Evolutionary conservation across 1,140 invertebrate genomes (phyloP), one percentile per base, ranked within the genome.

Genomic region (Pseudomyrmex concolor): DNA sequence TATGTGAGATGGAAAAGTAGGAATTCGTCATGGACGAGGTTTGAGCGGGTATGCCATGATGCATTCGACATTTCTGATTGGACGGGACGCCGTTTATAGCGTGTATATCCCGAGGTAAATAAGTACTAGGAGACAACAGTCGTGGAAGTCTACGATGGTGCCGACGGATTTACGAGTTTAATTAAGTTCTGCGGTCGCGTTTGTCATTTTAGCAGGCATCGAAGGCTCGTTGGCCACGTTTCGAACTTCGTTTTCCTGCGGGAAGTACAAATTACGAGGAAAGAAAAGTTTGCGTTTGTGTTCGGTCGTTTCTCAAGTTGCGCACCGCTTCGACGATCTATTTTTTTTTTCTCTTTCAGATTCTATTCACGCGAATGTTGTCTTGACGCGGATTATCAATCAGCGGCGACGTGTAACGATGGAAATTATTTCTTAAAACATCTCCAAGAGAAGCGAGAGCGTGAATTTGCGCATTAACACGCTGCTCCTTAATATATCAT

Each of bases 151-250:
- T 80, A 84, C 73, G 78, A 88, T 51, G 78, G 86, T 86, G 89
- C 84, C 87, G 86, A 89, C 86, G 86, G 90, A 91, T 91, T 93
- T 93, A 93, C 91, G 92, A 91, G 92, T 93, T 93, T 93, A 93
- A 93, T 93, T 93, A 93, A 93, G 91, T 93, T 92, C 88, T 93
- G 93, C 90, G 93, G 92, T 93, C 90, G 90, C 91, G 91, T 93
- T 93, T 89, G 91, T 93, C 92, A 92, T 93, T 91, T 92, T 89
- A 91, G 88, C 87, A 88, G 78, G 83, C 90, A 91, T 91, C 86
- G 92, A 92, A 90, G 90, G 83, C 89, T 92, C 90, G 90, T 89
- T 92, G 91, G 89, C 88, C 86, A 62, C 63, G 15, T 50, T 54
- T 50, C 80, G 68, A 72, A 78, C 60, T 88, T 83, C 25, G 70